Evolutionary conservation across 2,888 invertebrate species (phyloP), one percentile per base, ranked within the genome.

Genomic region (Callyntrura sp.): DNA sequence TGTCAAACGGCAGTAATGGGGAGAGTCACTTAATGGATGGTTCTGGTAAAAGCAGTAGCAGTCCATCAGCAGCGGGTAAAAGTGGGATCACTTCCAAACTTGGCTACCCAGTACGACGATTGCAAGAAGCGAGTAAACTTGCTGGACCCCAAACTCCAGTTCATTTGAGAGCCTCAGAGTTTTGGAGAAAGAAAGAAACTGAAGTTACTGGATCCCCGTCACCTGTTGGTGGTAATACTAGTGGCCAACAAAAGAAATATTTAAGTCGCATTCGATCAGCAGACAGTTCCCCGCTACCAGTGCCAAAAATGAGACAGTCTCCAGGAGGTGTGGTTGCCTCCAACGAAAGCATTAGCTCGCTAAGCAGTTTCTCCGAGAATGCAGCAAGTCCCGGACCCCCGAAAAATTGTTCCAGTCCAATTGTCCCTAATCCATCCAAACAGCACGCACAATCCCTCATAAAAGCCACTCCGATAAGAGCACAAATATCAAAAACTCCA

Each of bases 161-260:
- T 25, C 93, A 93, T 73, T 76, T 91, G 85, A 92, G 90, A 85
- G 94, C 93, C n/a, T 92, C 91, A 1, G 94, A 93, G 68, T 93
- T 94, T 84, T 94, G 94, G 94, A 91, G 93, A 82, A 93, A 93
- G 87, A 93, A 93, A 81, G 93, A 94, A 55, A 92, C 92, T n/a
- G 92, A 93, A 83, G 89, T 88, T 12, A 90, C 92, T 11, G 92
- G 91, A 11, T 76, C 84, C 17, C 76, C 79, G 5, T 84, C 84
- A 84, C 89, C 81, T 60, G 87, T 81, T 81, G 73, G 84, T 68
- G 81, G 45, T 1, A 43, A 9, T 35, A 48, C 43, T 23, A 70
- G 4, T 23, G 73, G 81, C 43, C 82, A 70, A 68, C 89, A 86
- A 25, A 90, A 90, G 82, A 84, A 88, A 78, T 90, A 88, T 70